These are phyloP conservation scores for Amyelois transitella DNA, from an alignment of 1,140 invertebrate genomes.

Conservation along the genomic window DNA sequence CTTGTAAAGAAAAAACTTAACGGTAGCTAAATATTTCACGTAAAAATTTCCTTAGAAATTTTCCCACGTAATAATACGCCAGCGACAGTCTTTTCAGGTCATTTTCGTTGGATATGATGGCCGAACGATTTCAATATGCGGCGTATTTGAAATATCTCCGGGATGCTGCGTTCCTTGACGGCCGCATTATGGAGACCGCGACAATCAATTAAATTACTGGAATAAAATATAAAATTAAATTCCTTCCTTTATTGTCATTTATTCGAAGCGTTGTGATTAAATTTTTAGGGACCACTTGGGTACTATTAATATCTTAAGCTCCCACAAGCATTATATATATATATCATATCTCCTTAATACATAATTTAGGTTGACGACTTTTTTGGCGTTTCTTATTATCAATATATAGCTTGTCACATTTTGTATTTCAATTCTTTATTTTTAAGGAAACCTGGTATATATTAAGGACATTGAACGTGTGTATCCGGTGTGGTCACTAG, in stretches of 20 bases:
- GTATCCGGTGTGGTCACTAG: no score
- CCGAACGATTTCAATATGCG: conserved; percentile 57
- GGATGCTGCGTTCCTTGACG: conserved; percentile 27
- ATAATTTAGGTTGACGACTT: background rate
- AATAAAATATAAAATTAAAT: conserved; percentile 56
- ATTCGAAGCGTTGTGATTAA: background rate
- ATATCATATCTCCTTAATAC: no score
- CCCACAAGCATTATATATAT: background rate
- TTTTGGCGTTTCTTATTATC: no score
- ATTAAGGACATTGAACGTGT: no score
- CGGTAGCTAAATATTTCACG: background rate
- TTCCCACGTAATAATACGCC: conserved; percentile 30
- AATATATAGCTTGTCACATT: no score
- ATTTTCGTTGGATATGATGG: conserved; percentile 49
- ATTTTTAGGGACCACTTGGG: background rate
- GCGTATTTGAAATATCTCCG: conserved; percentile 56
- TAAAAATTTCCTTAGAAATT: conserved; percentile 20
- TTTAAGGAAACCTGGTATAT: no score
- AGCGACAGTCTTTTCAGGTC: conserved; percentile 24
- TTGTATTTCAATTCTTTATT: no score
- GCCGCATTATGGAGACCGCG: conserved; percentile 18
- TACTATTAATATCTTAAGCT: background rate
- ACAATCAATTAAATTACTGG: conserved; percentile 46
- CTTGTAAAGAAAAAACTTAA: conserved; percentile 4
- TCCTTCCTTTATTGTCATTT: conserved; percentile 13